Percentiles rank a stretch among this genome's conserved stretches.
Evolutionary conservation across 2,113 vertebrate genomes (phyloP).

Genomic region (human): GRCh38 chr3:185831001-185831500

Average conservation of each 20-base stretch:
- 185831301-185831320: conserved; percentile 35
- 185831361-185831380: background rate
- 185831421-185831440: background rate
- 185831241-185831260: conserved; percentile 18
- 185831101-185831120: background rate
- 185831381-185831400: background rate
- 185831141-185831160: background rate
- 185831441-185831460: background rate
- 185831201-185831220: conserved; percentile 49
- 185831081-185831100: background rate
- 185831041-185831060: background rate
- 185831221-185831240: conserved; percentile 61
- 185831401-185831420: conserved; percentile 13
- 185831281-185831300: conserved; percentile 43
- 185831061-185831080: background rate
- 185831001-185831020: background rate
- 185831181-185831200: conserved; percentile 34
- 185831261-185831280: conserved; percentile 33
- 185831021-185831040: background rate
- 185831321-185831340: conserved; percentile 7
- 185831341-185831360: conserved; percentile 22
- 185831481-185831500: no score
- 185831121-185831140: conserved; percentile 34
- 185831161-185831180: background rate
- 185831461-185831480: background rate